Percentiles rank a stretch among this genome's conserved stretches.
Conservation (phyloP, 2,113 vertebrate genomes). For the Agelaius tricolor region DNA sequence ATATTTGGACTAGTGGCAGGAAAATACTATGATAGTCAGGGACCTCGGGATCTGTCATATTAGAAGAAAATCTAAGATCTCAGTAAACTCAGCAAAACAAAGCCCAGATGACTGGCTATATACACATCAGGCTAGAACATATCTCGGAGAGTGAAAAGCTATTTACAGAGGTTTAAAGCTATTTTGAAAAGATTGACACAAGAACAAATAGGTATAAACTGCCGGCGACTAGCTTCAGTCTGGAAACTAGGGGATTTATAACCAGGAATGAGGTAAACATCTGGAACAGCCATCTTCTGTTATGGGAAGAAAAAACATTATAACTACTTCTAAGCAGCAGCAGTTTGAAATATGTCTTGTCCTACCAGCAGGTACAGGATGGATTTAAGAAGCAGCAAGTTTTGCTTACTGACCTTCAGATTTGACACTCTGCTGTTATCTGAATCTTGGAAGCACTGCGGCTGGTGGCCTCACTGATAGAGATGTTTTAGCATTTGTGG, state of each 20-base stretch:
- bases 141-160: background rate
- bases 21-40: background rate
- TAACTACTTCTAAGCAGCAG: background rate
- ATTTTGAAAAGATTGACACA: slow-evolving; percentile 47
- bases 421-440: background rate
- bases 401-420: background rate
- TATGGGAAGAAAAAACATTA: slow-evolving; percentile 18
- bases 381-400: slow-evolving; percentile 3
- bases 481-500: slow-evolving; percentile 9
- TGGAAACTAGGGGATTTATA: slow-evolving; percentile 36
- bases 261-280: slow-evolving; percentile 18
- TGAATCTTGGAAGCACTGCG: background rate
- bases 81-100: background rate
- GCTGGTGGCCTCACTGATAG: background rate
- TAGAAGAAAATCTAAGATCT: background rate
- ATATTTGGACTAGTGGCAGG: background rate
- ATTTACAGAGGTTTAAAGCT: slow-evolving; percentile 23
- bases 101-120: background rate
- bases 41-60: background rate
- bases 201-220: slow-evolving; percentile 36
- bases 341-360: slow-evolving; percentile 13
- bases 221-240: background rate
- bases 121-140: background rate
- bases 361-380: background rate
- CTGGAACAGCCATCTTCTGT: background rate